Base-by-base conservation (phyloP, 1,140 invertebrate species). In the Matsumurasca onukii region DNA sequence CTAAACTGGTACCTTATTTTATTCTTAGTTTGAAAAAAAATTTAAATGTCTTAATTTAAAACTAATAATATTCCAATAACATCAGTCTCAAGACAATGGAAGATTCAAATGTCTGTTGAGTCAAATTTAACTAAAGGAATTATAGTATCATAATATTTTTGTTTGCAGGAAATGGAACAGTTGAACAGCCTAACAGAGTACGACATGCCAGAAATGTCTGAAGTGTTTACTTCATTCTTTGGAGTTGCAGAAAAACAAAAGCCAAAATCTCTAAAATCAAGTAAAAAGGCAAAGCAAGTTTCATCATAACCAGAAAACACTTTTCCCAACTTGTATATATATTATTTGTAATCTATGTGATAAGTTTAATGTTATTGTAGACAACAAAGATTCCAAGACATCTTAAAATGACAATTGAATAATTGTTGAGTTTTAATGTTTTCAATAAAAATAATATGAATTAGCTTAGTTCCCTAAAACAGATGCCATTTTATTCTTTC, bases 171-270 rank as follows among this genome's bases (percentile, higher is more conserved):
- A 84, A 90, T 97, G 82, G 94, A 97, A 77, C 92, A 95, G 73
- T 84, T 97, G 29, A 88, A 89, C 72, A 90, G 86, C 78, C 82
- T 93, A 71, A 88, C 91, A 0, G 94, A 93, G 80, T 91, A 92
- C 69, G 89, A 90, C 73, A 88, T 96, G 83, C 94, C 94, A 0
- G 94, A 97, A 81, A 89, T 97, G 82, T 94, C 92, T 2, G 94
- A 97, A 82, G 86, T 95, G 78, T 85, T 97, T 59, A 93, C 94
- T 3, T 88, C 88, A 17, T 88, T 89, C 67, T 88, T 95, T 72
- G 86, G 88, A 62, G 87, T 91, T 84, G 84, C 78, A 76, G 62
- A 86, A 61, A 82, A 87, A 69, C 79, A 82, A 67, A 85, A 84
- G 78, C 72, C 84, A 59, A 89, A 88, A 78, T 76, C 81, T 59